Conservation (phyloP, 2,797 vertebrate species). For the Anguilla marmorata region DNA sequence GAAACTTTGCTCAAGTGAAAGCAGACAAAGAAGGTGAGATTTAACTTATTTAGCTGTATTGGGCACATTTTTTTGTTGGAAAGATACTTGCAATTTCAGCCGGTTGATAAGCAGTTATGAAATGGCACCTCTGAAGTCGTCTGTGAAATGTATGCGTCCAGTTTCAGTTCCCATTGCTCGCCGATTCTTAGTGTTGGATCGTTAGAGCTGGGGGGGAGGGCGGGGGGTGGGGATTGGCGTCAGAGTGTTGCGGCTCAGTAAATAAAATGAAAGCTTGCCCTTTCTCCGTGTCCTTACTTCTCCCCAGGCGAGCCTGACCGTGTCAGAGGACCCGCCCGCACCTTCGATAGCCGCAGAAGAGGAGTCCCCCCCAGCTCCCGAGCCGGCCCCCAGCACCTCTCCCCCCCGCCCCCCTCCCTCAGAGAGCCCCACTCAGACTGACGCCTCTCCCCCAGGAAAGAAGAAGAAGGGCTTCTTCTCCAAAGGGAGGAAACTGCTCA, state of each 20-base stretch:
- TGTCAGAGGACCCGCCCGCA: slow-evolving; percentile 50
- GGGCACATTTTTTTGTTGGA: background rate
- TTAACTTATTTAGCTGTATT: background rate
- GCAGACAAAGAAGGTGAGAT: background rate
- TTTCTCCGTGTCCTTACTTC: background rate
- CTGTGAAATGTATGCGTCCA: background rate
- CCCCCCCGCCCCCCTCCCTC: slow-evolving; percentile 40
- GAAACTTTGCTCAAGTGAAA: background rate
- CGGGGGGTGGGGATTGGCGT: background rate
- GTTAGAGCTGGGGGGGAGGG: no score
- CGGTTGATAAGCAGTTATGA: background rate
- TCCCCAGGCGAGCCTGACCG: slow-evolving; percentile 61
- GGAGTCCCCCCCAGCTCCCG: slow-evolving; percentile 32
- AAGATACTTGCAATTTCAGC: background rate
- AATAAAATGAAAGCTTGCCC: background rate
- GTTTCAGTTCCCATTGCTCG: background rate
- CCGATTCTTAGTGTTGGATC: background rate
- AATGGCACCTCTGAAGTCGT: background rate
- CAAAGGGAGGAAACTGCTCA: slow-evolving; percentile 88
- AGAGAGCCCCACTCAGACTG: slow-evolving; percentile 45
- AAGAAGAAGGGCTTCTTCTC: slow-evolving; percentile 88
- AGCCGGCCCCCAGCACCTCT: slow-evolving; percentile 37
- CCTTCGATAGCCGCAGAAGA: slow-evolving; percentile 44
- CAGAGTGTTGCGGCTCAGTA: background rate
- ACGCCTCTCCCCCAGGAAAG: slow-evolving; percentile 64